Conservation (phyloP, 1,140 invertebrate species). For the Achatina immaculata region DNA sequence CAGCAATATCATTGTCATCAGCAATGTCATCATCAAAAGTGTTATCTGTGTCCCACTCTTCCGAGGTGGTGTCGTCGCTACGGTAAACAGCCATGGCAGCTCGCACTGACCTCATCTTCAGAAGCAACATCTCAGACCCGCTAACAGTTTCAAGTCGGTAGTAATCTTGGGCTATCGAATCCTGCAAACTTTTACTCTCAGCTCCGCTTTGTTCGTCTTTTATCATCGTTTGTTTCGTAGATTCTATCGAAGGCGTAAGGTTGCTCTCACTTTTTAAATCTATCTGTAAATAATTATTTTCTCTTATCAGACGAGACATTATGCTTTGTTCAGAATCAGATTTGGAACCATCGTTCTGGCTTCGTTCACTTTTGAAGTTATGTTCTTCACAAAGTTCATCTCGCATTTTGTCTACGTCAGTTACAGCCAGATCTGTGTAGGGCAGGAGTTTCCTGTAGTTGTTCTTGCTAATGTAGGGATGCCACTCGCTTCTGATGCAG, state of each 20-base stretch:
- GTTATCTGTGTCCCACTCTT: neutral
- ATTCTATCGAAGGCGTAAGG: neutral
- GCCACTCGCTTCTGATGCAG: too few relatives aligned
- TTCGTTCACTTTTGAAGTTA: neutral
- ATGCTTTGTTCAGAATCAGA: neutral
- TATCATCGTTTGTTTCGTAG: neutral
- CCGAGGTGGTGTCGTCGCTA: constrained; percentile 20
- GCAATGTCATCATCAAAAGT: neutral
- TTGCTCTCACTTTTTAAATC: neutral
- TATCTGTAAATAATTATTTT: neutral
- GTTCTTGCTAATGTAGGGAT: neutral
- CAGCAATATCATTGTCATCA: neutral
- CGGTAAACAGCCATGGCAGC: neutral
- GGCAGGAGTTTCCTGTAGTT: neutral
- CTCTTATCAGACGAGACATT: neutral
- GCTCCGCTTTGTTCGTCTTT: too few relatives aligned
- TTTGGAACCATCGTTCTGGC: neutral
- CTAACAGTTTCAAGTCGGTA: constrained; percentile 16
- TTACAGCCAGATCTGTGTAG: neutral
- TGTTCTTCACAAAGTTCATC: neutral
- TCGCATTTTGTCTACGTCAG: neutral
- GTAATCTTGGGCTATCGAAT: neutral
- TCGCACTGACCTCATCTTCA: constrained; percentile 6
- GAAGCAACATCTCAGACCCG: constrained; percentile 8
- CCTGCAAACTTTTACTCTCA: too few relatives aligned